A percentile compares a stretch with the other conserved stretches of the same genome.
These are phyloP conservation scores for Cephalopachus bancanus DNA, from an alignment of 2,797 vertebrate species.

Conservation along the genomic window DNA sequence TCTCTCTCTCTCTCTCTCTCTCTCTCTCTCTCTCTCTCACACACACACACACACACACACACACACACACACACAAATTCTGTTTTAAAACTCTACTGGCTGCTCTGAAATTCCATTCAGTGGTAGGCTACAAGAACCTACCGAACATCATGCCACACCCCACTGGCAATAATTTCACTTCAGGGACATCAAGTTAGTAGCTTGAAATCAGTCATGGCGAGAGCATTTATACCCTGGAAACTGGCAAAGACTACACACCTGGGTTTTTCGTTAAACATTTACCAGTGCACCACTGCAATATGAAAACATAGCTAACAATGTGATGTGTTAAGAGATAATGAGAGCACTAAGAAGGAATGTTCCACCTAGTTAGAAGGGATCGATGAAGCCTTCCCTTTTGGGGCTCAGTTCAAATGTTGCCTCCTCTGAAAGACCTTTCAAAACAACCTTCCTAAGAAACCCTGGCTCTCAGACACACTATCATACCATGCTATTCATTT, in stretches of 20 bases:
- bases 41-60: too few relatives aligned
- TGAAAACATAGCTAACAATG: not conserved
- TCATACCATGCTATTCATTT: not conserved
- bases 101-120: too few relatives aligned
- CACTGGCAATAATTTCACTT: not conserved
- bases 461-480: not conserved
- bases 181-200: not conserved
- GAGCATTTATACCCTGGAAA: conserved; percentile 20
- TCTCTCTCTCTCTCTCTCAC: too few relatives aligned
- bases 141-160: too few relatives aligned
- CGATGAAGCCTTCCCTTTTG: not conserved
- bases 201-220: not conserved
- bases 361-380: not conserved
- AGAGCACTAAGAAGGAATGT: not conserved
- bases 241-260: not conserved
- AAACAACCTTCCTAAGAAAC: not conserved
- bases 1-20: too few relatives aligned
- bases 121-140: too few relatives aligned
- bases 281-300: not conserved
- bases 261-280: not conserved
- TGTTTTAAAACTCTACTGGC: too few relatives aligned
- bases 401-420: not conserved
- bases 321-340: not conserved
- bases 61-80: too few relatives aligned
- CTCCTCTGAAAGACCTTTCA: not conserved